Evolutionary conservation across 2,888 invertebrate species (phyloP).

Genomic region (Yponomeuta evonymella): DNA sequence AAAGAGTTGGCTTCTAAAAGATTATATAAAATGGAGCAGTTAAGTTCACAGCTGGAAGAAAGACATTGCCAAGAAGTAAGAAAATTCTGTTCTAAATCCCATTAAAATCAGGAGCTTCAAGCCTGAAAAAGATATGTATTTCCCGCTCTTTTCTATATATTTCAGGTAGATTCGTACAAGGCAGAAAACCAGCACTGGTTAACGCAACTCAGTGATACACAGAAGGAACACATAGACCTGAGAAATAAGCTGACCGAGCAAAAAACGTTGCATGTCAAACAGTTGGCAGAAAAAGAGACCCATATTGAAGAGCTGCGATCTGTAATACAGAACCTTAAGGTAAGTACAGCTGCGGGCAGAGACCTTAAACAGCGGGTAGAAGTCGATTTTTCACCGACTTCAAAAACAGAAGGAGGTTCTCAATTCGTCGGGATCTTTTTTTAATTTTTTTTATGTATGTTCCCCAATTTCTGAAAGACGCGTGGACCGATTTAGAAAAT

Average conservation of each 20-base stretch:
- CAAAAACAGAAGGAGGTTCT: too few species aligned
- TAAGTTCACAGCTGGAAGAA: constrained; percentile 76
- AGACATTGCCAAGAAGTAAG: constrained; percentile 77
- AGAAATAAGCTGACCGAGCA: constrained; percentile 67
- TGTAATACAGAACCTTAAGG: constrained; percentile 56
- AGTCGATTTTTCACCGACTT: too few species aligned
- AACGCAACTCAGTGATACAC: constrained; percentile 70
- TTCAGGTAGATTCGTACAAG: constrained; percentile 76
- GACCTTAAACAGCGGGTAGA: too few species aligned
- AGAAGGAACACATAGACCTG: constrained; percentile 69
- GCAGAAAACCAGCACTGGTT: constrained; percentile 79
- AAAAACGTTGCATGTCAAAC: constrained; percentile 52
- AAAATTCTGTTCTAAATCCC: background rate
- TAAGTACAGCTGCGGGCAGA: constrained; percentile 20
- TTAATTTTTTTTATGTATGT: too few species aligned
- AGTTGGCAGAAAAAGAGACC: constrained; percentile 58
- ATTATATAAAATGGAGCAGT: constrained; percentile 78
- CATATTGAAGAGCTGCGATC: constrained; percentile 66
- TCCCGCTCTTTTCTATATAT: background rate
- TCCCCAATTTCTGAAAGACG: too few species aligned
- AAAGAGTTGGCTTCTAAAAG: constrained; percentile 80
- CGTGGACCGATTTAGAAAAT: too few species aligned
- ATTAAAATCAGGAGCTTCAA: background rate
- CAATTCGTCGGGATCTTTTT: too few species aligned
- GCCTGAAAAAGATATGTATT: background rate